These are phyloP conservation scores for Diorhabda carinulata DNA, from an alignment of 1,140 invertebrate genomes.

Conservation along the genomic window DNA sequence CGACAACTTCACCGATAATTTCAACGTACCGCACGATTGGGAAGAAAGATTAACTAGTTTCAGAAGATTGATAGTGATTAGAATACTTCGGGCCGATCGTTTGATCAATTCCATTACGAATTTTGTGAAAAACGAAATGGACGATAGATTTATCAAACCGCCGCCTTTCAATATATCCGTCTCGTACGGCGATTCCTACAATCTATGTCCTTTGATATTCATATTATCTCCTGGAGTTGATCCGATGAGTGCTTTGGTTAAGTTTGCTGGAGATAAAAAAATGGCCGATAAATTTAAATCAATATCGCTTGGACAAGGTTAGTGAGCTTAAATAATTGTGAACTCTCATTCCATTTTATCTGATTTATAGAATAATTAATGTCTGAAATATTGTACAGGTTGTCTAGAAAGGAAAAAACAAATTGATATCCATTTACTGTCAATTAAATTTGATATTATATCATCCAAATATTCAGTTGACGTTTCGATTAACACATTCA, in stretches of 20 bases:
- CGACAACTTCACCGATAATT: conserved; percentile 60
- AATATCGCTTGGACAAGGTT: conserved; percentile 84
- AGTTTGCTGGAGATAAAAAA: conserved; percentile 77
- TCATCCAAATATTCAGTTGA: too few relatives aligned
- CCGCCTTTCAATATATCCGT: conserved; percentile 83
- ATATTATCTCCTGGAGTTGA: conserved; percentile 88
- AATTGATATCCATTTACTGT: too few relatives aligned
- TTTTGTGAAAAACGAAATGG: conserved; percentile 69
- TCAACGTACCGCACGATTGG: conserved; percentile 62
- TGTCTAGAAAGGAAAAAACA: too few relatives aligned
- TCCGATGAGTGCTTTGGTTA: conserved; percentile 74
- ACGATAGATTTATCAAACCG: conserved; percentile 74
- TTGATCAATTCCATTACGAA: conserved; percentile 59
- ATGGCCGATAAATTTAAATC: conserved; percentile 66
- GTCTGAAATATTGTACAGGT: too few relatives aligned
- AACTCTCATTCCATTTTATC: too few relatives aligned
- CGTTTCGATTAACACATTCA: too few relatives aligned
- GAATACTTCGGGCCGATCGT: conserved; percentile 82
- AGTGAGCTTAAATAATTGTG: too few relatives aligned
- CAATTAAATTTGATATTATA: too few relatives aligned
- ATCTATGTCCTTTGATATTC: conserved; percentile 81
- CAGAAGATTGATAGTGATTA: conserved; percentile 76
- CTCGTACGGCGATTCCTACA: conserved; percentile 81
- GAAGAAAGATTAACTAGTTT: conserved; percentile 64
- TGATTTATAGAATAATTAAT: too few relatives aligned